Evolutionary conservation across 2,797 vertebrate species (phyloP).

Genomic region (Cynopterus sphinx): DNA sequence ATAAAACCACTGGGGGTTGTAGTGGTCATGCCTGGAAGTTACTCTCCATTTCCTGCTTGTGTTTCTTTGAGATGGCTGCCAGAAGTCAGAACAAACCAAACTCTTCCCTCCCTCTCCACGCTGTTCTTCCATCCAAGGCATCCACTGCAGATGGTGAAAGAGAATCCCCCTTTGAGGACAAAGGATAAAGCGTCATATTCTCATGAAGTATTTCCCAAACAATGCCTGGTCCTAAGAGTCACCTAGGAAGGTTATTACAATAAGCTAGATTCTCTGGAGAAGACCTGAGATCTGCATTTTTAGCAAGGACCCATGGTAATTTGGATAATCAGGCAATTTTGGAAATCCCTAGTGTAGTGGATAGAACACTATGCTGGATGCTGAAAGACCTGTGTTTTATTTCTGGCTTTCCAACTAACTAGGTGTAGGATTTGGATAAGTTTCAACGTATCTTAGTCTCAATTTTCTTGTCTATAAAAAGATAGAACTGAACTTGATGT

Average conservation of each 20-base stretch:
- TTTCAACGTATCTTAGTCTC: not conserved
- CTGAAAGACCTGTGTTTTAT: not conserved
- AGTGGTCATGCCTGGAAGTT: too few species aligned
- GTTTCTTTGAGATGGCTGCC: not conserved
- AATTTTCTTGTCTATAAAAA: not conserved
- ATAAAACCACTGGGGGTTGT: not conserved
- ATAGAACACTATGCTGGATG: not conserved
- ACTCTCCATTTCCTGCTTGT: not conserved
- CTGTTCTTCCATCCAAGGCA: not conserved
- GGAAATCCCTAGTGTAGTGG: not conserved
- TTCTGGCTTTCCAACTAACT: conserved; percentile 2
- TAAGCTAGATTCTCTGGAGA: not conserved
- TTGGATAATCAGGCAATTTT: not conserved
- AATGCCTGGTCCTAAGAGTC: not conserved
- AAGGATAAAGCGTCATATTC: not conserved
- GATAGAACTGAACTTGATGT: not conserved
- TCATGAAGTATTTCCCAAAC: not conserved
- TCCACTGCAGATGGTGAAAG: not conserved
- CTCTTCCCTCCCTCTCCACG: not conserved
- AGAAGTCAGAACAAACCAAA: not conserved
- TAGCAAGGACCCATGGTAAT: not conserved
- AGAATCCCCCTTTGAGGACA: not conserved
- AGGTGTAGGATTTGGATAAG: conserved; percentile 21
- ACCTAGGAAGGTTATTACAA: not conserved
- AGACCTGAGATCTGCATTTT: not conserved